Base-by-base conservation (phyloP, 1,140 invertebrate genomes). In the Choristoneura fumiferana region DNA sequence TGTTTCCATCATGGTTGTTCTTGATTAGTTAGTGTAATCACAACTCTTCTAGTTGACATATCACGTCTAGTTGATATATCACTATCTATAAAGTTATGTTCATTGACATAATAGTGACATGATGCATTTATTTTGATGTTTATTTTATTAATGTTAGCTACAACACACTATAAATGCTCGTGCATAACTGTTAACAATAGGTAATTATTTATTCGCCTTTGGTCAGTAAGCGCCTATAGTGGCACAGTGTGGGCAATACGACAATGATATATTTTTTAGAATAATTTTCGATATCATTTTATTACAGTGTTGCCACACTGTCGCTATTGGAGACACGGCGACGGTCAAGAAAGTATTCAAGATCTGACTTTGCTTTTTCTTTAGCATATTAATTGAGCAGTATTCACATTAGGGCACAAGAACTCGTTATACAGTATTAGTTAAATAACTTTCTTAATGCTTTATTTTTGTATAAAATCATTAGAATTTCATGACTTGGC, bases 111-210 rank as follows among this genome's bases (percentile, higher is more conserved):
- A 81, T 84, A 84, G 85, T 89, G 86, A 87, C 84, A 84, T 86
- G 84, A 87, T 89, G 86, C 86, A 89, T 89, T 89, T 89, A 89
- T 87, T 82, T 87, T 67, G 80, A 86, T 87, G 82, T 84, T 89
- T 86, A 83, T 86, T 86, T 85, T 82, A 76, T 76, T 88, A 88
- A 83, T 84, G 76, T 76, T 88, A 88, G 82, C 83, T 81, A 84
- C 77, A 86, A 85, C 76, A 84, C 80, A 84, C 63, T 71, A 84
- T 83, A 84, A 88, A 86, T 88, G 83, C 85, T 84, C 81, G 81
- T 84, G 80, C 78, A 69, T 85, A 69, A 69, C 71, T 73, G 75
- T 78, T 80, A 83, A 75, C 76, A 71, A 73, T 82, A 84, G 76
- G 36, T 58, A 58, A 78, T 80, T 87, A 84, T 85, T 86, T 83